phyloP scores from a whole-genome alignment of 2,797 vertebrate genomes.

The Monodelphis domestica region DNA sequence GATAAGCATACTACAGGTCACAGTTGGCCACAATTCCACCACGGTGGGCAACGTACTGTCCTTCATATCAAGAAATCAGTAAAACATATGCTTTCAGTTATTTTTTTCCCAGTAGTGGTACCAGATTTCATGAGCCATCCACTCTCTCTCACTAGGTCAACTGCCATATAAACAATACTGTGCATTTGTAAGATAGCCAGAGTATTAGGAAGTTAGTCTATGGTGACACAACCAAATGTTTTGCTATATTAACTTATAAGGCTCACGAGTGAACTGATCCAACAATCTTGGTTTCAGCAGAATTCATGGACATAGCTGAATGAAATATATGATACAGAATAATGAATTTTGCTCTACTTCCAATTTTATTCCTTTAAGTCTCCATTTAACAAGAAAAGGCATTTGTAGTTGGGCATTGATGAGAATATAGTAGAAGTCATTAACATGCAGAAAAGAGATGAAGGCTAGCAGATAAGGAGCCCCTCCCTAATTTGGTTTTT shows the following conservation, averaged over 20 bases:
- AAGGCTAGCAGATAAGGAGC: not conserved
- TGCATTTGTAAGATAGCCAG: not conserved
- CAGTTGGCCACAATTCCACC: not conserved
- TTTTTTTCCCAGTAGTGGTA: not conserved
- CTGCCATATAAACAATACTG: not conserved
- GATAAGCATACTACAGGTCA: not conserved
- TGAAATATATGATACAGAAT: not conserved
- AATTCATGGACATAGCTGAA: not conserved
- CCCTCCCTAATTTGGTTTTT: accelerated
- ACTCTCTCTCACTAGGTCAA: not conserved
- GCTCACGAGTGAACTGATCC: not conserved
- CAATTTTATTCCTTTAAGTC: not conserved
- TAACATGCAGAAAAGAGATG: not conserved
- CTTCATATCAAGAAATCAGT: not conserved
- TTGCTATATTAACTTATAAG: not conserved
- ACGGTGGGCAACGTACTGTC: not conserved
- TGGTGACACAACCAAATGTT: not conserved
- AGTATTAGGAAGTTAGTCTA: not conserved
- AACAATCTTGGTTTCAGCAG: not conserved
- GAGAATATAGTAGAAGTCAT: not conserved
- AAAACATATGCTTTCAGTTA: not conserved
- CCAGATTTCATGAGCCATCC: not conserved
- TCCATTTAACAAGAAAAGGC: not conserved
- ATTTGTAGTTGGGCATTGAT: not conserved
- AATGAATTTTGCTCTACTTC: not conserved